A percentile compares a stretch with the other conserved stretches of the same genome.
phyloP scores from a whole-genome alignment of 2,113 vertebrate genomes.

The Bubo bubo region DNA sequence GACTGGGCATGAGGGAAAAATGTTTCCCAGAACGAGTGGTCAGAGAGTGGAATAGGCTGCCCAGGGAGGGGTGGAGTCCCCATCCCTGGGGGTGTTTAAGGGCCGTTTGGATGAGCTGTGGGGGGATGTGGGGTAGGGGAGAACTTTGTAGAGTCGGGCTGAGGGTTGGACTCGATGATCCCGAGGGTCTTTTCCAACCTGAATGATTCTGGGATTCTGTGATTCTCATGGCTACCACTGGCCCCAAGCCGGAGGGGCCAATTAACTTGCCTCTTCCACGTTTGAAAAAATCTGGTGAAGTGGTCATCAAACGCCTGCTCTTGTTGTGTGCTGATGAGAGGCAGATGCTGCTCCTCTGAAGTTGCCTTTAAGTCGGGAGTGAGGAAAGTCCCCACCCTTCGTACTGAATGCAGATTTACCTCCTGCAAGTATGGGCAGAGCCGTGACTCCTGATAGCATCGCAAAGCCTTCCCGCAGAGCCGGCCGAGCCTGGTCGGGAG shows the following conservation, averaged over 20 bases:
- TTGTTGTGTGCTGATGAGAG: not conserved
- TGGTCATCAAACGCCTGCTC: rapidly evolving
- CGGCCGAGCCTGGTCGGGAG: not conserved
- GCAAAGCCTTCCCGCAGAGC: not conserved
- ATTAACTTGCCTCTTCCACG: not conserved
- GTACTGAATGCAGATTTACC: not conserved
- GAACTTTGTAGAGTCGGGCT: too few species aligned
- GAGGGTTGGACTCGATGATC: too few species aligned
- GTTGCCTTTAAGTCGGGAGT: not conserved
- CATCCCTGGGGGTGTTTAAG: too few species aligned
- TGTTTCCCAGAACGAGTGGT: too few species aligned
- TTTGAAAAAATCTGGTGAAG: not conserved
- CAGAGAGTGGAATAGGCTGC: too few species aligned
- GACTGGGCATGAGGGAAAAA: too few species aligned
- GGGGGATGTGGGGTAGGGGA: too few species aligned
- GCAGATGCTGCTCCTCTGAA: not conserved
- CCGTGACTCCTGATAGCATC: not conserved
- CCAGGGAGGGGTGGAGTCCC: too few species aligned
- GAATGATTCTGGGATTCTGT: too few species aligned
- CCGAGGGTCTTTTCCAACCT: too few species aligned
- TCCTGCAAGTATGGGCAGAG: conserved; percentile 34
- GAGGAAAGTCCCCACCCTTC: conserved; percentile 35
- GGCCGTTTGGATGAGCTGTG: too few species aligned
- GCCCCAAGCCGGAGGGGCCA: not conserved
- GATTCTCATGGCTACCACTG: not conserved